phyloP scores from a whole-genome alignment of 2,113 vertebrate species.

The Australoheros scitulus region DNA sequence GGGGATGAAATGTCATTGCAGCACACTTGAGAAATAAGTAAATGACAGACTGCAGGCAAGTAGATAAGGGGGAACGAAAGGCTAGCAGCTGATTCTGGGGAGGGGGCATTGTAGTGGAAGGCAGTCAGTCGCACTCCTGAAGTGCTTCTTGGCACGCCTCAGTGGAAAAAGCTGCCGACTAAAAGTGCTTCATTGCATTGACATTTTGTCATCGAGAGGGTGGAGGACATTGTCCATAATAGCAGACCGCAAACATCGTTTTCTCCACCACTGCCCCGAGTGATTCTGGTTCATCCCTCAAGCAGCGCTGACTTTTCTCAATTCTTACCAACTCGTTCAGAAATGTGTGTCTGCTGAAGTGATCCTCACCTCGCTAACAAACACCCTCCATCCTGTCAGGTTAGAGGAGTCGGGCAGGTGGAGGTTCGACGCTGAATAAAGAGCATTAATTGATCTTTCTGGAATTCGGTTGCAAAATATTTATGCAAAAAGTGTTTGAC shows the following conservation, averaged over 20 bases:
- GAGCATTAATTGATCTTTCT: conserved; percentile 9
- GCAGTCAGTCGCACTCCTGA: conserved; percentile 52
- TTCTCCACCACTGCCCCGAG: conserved; percentile 55
- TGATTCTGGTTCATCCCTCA: conserved; percentile 32
- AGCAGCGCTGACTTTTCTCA: conserved; percentile 41
- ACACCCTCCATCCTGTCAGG: conserved; percentile 36
- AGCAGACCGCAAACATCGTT: conserved; percentile 59
- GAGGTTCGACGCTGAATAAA: conserved; percentile 19
- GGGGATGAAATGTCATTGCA: conserved; percentile 30
- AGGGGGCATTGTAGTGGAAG: conserved; percentile 33
- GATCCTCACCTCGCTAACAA: conserved; percentile 22
- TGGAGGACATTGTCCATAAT: conserved; percentile 62
- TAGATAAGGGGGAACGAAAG: conserved; percentile 55
- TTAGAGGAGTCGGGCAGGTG: conserved; percentile 31
- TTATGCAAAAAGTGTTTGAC: neutral
- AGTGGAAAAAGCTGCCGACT: conserved; percentile 49
- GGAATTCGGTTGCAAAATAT: neutral
- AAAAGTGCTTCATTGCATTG: conserved; percentile 55
- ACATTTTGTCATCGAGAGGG: conserved; percentile 67
- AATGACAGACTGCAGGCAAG: conserved; percentile 61
- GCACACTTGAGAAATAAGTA: conserved; percentile 57
- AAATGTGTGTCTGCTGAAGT: conserved; percentile 45
- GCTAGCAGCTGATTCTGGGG: conserved; percentile 25
- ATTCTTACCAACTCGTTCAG: conserved; percentile 30
- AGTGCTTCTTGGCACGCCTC: conserved; percentile 64